Evolutionary conservation across 2,888 invertebrate species (phyloP), one percentile per base, ranked within the genome.

Genomic region (Bruchidius siliquastri): DNA sequence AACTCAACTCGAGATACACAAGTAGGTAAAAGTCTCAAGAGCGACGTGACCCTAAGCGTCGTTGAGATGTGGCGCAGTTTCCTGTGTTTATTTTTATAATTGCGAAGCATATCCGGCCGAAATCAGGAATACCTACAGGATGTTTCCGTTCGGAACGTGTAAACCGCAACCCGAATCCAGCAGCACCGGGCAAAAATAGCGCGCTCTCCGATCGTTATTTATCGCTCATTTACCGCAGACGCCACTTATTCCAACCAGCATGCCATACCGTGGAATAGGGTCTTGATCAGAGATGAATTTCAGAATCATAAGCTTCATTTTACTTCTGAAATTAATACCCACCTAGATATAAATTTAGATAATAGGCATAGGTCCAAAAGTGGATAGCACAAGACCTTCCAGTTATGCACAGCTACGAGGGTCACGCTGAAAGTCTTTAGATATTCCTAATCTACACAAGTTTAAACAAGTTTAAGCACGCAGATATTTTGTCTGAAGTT

Each of bases 1-100:
- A 13, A 49, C 10, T 49, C 10, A 49, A 49, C 6, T 49, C 49
- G 49, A 13, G 49, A 1, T n/a, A n/a, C n/a, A n/a, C 1, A 49
- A 49, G 18, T 49, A 49, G 49, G 8, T 49, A 49, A 13, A 49
- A 49, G 13, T 49, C 49, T 13, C 10, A 13, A 26, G 26, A 10
- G 69, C 21, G n/a, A 69, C 22, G n/a, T 22, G 68, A 68, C 8
- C 21, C 21, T 20, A 4, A 68, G 21, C 6, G 21, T 22, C 69
- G 22, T 69, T 22, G 21, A 1, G 21, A 8, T 22, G 69, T 20
- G 69, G 22, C 69, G 22, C 22, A 69, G 69, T 22, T 69, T 69
- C 69, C 69, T 22, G 69, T 69, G 69, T 69, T 69, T 69, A 69
- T 69, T 69, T 69, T 21, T 69, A 22, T 69, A 22, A 22, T 21